A percentile compares a stretch with the other conserved stretches of the same genome.
Conservation (phyloP, 2,797 vertebrate species). For the Bovichtus diacanthus region DNA sequence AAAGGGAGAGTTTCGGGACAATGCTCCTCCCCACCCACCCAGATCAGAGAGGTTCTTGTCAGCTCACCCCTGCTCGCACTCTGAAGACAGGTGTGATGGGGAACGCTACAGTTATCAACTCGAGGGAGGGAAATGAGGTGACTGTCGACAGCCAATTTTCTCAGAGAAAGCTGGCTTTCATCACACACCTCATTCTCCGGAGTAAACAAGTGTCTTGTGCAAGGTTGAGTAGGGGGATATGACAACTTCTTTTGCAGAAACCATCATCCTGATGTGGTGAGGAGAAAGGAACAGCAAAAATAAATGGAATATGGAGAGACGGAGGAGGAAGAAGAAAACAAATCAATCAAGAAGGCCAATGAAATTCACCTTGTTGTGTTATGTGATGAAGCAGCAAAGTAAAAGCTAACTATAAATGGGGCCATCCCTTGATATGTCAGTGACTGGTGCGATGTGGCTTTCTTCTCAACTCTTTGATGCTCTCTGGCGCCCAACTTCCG, state of each 20-base stretch:
- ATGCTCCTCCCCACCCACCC: conserved; percentile 32
- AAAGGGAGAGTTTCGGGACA: conserved; percentile 37
- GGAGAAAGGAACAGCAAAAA: conserved; percentile 55
- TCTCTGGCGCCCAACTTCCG: conserved; percentile 65
- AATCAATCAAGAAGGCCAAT: conserved; percentile 77
- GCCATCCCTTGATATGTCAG: conserved; percentile 67
- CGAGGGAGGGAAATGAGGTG: conserved; percentile 75
- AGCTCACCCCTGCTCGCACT: conserved; percentile 64
- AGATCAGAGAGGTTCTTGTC: conserved; percentile 79
- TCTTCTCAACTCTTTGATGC: conserved; percentile 76
- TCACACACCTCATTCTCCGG: conserved; percentile 82
- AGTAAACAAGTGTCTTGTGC: conserved; percentile 86
- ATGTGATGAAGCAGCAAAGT: conserved; percentile 78
- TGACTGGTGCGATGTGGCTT: conserved; percentile 54
- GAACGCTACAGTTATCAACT: conserved; percentile 77
- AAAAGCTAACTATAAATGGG: conserved; percentile 68
- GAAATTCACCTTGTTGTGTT: conserved; percentile 69
- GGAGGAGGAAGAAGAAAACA: conserved; percentile 61
- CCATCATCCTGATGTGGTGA: conserved; percentile 70
- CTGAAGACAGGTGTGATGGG: conserved; percentile 80
- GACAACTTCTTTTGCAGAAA: conserved; percentile 77
- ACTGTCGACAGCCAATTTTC: conserved; percentile 87
- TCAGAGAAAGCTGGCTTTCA: conserved; percentile 83
- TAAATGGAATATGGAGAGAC: conserved; percentile 51
- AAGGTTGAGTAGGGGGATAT: conserved; percentile 71